Conservation (phyloP, 1,140 invertebrate species). For the Chironomus tepperi region DNA sequence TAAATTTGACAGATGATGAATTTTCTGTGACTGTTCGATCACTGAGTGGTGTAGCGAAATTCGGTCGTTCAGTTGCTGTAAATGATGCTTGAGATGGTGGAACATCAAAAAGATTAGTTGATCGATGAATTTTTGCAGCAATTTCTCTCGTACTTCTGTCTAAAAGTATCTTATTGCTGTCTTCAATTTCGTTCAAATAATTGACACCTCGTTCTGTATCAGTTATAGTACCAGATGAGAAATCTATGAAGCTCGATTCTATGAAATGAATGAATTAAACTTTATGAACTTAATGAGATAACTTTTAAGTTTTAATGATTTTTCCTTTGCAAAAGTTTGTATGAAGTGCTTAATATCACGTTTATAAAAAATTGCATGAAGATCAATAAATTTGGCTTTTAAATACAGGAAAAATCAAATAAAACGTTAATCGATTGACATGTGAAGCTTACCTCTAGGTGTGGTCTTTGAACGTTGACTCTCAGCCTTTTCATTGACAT, state of each 20-base stretch:
- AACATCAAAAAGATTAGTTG: slow-evolving; percentile 36
- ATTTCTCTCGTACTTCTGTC: background rate
- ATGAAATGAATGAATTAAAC: background rate
- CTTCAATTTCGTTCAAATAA: background rate
- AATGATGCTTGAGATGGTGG: background rate
- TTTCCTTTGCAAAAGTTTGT: background rate
- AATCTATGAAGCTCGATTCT: background rate
- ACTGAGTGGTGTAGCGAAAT: slow-evolving; percentile 71
- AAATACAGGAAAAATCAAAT: no score
- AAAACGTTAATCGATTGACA: no score
- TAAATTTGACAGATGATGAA: slow-evolving; percentile 63
- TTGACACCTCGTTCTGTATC: background rate
- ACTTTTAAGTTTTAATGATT: background rate
- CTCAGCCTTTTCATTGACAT: slow-evolving; percentile 47
- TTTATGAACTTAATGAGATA: background rate
- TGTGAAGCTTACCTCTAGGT: slow-evolving; percentile 32
- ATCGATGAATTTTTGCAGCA: slow-evolving; percentile 41
- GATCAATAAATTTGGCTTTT: no score
- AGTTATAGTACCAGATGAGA: background rate
- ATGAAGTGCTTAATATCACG: background rate
- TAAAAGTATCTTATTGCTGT: background rate
- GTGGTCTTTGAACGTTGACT: slow-evolving; percentile 32
- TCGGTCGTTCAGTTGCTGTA: slow-evolving; percentile 41
- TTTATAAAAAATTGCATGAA: no score
- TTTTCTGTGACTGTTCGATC: slow-evolving; percentile 66